Evolutionary conservation across 1,140 invertebrate genomes (phyloP).

Genomic region (Drosophila novamexicana): DNA sequence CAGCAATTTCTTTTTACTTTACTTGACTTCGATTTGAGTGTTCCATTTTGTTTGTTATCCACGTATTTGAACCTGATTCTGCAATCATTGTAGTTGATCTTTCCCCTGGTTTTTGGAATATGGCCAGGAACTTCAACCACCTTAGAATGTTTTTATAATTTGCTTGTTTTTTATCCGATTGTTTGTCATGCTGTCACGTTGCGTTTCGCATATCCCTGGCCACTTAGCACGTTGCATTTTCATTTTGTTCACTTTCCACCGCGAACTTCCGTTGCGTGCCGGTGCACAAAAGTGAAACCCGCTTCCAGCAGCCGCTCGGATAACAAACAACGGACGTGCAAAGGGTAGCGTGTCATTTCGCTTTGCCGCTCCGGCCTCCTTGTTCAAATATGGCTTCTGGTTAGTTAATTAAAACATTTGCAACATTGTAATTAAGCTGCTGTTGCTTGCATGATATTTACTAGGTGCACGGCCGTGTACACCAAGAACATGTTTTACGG

Average conservation of each 20-base stretch:
- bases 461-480: conserved; percentile 5
- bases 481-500: not conserved
- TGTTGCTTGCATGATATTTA: conserved; percentile 37
- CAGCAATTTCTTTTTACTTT: too few relatives aligned
- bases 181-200: not conserved
- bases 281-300: conserved; percentile 34
- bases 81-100: too few relatives aligned
- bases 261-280: conserved; percentile 52
- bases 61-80: too few relatives aligned
- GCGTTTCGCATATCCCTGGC: not conserved
- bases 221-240: conserved; percentile 40
- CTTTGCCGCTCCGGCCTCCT: not conserved
- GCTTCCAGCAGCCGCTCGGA: not conserved
- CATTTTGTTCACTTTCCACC: conserved; percentile 30
- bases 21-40: too few relatives aligned
- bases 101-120: not conserved
- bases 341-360: not conserved
- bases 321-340: not conserved
- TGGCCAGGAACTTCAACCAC: not conserved
- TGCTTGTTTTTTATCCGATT: not conserved
- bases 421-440: conserved; percentile 42
- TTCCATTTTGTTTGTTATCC: too few relatives aligned
- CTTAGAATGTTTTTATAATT: conserved; percentile 12
- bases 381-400: conserved; percentile 33
- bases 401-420: conserved; percentile 73